Base-by-base conservation (phyloP, 1,140 invertebrate species). In the Lysiphlebus fabarum region DNA sequence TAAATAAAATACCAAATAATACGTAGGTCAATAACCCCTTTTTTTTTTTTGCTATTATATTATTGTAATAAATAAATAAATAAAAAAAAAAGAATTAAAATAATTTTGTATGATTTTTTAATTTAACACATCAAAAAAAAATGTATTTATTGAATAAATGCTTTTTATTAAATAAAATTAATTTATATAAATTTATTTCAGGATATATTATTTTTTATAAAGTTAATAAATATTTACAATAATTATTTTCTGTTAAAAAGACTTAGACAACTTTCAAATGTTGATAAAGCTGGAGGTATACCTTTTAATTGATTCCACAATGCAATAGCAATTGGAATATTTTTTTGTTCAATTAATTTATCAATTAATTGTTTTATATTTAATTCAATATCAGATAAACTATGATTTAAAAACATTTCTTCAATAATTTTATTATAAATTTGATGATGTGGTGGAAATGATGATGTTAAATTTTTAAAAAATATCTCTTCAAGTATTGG, bases 401-500 rank as follows among this genome's bases (percentile, higher is more conserved):
- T 69, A 56, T 68, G 65, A 63, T 80, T 77, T 11, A 67, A 12
- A 58, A 80, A 72, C 10, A 80, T 70, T 49, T 70, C 65, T 51
- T 76, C 72, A 9, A 80, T 62, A 41, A 79, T 75, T 64, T 66
- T 65, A 51, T 72, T 65, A 17, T 77, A 79, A 17, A 79, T 56
- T 8, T 70, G 65, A 59, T 76, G 73, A 62, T 68, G 70, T 5
- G 77, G 73, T 42, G 62, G 63, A 33, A 80, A 80, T 11, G 53
- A 70, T 12, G 64, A 48, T 6, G 76, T 78, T 36, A 80, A 65
- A 61, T 79, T 70, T 63, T 71, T 74, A 49, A 74, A 70, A 49
- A 79, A 79, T 4, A 79, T 54, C 66, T 77, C 72, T 64, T 78
- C 72, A 41, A 80, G 56, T 40, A 78, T 67, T 33, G 65, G 62